Base-by-base conservation (phyloP, 2,888 invertebrate genomes). In the Tinea pellionella region DNA sequence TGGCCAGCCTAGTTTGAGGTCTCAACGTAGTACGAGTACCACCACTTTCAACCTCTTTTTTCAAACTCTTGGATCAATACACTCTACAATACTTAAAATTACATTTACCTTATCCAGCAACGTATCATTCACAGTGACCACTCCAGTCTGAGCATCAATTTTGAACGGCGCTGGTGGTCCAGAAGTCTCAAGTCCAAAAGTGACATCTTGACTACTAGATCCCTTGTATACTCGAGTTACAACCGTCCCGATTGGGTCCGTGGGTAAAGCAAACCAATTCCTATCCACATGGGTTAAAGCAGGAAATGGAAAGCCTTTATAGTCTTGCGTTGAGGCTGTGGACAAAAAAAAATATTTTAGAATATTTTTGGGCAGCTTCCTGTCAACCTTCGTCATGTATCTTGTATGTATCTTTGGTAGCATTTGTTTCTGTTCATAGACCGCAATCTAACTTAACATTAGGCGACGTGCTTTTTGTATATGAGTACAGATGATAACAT, bases 101-200 rank as follows among this genome's bases (percentile, higher is more conserved):
- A 6, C 24, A 24, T 24, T 53, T 85, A 96, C 96, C 88, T 92
- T 90, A 71, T 93, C 93, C 67, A 79, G 77, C 32, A 96, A 87
- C 0, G 94, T 92, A 70, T 95, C 92, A 69, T 95, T 95, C 58
- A 96, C 89, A 67, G 90, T 92, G 59, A 96, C 93, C 4, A 91
- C 91, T 30, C 96, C 96, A 0, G 92, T 93, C 2, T 82, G 80
- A 41, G 91, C 89, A 75, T 96, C 91, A 63, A 96, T 95, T 53
- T 88, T 80, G 73, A 96, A 96, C 0, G 95, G 95, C 18, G 93
- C 84, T 3, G 89, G 89, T 0, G 83, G 78, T 0, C 82, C 85
- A 0, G 71, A 72, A 0, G 91, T 90, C 73, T 94, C 94, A 63
- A 95, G 74, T 0, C 92, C 93, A 68, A 90, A 95, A 58, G 85